phyloP scores from a whole-genome alignment of 2,797 vertebrate genomes.

The Neostethus bicornis region DNA sequence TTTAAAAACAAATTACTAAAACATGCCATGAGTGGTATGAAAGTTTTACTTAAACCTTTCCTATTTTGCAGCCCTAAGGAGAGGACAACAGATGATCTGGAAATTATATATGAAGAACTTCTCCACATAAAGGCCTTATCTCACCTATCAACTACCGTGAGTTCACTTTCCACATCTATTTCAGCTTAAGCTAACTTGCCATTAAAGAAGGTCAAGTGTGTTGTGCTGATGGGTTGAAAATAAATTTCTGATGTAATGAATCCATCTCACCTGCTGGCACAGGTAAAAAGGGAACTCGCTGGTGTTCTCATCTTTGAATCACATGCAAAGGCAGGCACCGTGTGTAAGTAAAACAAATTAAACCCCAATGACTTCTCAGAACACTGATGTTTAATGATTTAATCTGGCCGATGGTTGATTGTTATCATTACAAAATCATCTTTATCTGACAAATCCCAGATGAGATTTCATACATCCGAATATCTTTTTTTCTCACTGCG shows the following conservation, averaged over 20 bases:
- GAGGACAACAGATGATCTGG: conserved; percentile 92
- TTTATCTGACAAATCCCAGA: conserved; percentile 17
- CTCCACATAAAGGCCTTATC: conserved; percentile 98
- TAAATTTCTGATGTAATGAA: conserved; percentile 9
- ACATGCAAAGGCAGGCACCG: conserved; percentile 94
- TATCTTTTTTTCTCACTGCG: conserved; percentile 9
- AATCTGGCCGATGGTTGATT: not conserved
- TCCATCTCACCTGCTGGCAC: conserved; percentile 34
- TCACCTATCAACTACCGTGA: conserved; percentile 96
- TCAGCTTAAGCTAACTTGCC: not conserved
- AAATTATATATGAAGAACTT: conserved; percentile 97
- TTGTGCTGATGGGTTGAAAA: not conserved
- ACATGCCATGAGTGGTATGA: not conserved
- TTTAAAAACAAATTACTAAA: conserved; percentile 9
- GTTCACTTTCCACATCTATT: conserved; percentile 32
- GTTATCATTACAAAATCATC: not conserved
- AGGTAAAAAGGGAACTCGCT: conserved; percentile 96
- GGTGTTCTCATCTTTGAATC: conserved; percentile 97
- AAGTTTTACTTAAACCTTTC: conserved; percentile 15
- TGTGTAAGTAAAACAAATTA: conserved; percentile 85
- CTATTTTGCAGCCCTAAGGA: conserved; percentile 86
- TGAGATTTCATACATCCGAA: conserved; percentile 1
- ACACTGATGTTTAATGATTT: conserved; percentile 5
- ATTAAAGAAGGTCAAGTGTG: not conserved
- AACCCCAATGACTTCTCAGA: not conserved